These are phyloP conservation scores for Zaprionus kolodkinae DNA, from an alignment of 1,140 invertebrate genomes.

Conservation along the genomic window DNA sequence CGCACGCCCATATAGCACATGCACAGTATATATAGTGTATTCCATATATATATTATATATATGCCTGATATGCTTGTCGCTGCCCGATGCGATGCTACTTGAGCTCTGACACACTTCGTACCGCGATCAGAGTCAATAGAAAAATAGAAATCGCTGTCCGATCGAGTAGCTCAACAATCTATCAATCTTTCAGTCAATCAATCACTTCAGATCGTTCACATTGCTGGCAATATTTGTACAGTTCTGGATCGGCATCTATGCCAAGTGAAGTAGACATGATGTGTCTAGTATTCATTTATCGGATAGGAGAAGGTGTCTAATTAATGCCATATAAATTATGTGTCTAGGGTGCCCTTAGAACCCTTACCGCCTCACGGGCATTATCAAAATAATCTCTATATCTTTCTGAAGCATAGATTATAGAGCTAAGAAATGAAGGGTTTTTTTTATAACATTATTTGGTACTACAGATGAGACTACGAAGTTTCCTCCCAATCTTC, in stretches of 20 bases:
- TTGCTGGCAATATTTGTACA: slow-evolving; percentile 32
- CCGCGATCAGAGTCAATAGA: slow-evolving; percentile 6
- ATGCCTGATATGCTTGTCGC: slow-evolving; percentile 2
- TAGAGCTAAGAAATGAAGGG: too few relatives aligned
- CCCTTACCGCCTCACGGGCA: too few relatives aligned
- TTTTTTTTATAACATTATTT: too few relatives aligned
- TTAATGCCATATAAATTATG: neutral
- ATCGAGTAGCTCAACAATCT: neutral
- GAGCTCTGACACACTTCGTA: slow-evolving; percentile 66
- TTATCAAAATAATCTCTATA: too few relatives aligned
- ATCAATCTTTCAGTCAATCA: slow-evolving; percentile 10
- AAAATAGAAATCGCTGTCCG: neutral
- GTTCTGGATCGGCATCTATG: slow-evolving; percentile 43
- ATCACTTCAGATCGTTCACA: slow-evolving; percentile 14
- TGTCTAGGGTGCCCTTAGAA: neutral
- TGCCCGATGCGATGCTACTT: slow-evolving; percentile 55
- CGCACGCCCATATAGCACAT: neutral
- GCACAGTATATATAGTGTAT: neutral
- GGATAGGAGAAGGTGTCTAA: too few relatives aligned
- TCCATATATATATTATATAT: neutral
- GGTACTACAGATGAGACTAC: neutral
- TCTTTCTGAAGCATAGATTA: too few relatives aligned
- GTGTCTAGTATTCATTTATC: neutral
- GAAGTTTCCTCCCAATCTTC: neutral
- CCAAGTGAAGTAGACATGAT: slow-evolving; percentile 31